A percentile compares a stretch with the other conserved stretches of the same genome.
phyloP scores from a whole-genome alignment of 2,113 vertebrate species.

The Jaculus jaculus region DNA sequence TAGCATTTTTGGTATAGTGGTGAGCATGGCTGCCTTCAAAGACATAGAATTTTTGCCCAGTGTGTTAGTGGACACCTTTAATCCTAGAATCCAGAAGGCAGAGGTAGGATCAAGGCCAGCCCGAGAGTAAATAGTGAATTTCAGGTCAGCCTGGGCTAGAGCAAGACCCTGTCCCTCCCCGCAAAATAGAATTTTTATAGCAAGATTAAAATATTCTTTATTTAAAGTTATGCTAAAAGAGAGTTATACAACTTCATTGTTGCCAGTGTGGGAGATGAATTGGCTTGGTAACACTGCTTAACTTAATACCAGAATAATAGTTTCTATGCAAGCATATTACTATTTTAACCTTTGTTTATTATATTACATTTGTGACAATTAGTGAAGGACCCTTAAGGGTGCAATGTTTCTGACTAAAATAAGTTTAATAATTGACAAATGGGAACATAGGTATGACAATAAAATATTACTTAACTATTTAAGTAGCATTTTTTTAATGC shows the following conservation, averaged over 20 bases:
- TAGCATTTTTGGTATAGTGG: too few relatives aligned
- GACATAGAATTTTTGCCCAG: too few relatives aligned
- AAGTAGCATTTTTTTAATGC: neutral
- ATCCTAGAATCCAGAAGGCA: too few relatives aligned
- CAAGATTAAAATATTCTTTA: neutral
- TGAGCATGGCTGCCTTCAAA: too few relatives aligned
- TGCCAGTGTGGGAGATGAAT: constrained; percentile 3
- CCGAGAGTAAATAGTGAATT: too few relatives aligned
- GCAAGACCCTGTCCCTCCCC: too few relatives aligned
- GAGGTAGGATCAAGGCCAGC: too few relatives aligned
- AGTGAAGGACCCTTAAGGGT: neutral
- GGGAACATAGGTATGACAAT: neutral
- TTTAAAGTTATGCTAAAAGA: neutral
- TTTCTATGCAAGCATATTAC: too few relatives aligned
- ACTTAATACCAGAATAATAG: neutral
- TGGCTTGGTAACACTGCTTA: constrained; percentile 66
- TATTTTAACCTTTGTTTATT: too few relatives aligned
- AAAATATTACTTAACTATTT: constrained; percentile 29
- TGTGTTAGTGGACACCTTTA: too few relatives aligned
- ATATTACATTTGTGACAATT: too few relatives aligned
- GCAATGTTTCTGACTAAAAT: neutral
- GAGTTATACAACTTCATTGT: neutral
- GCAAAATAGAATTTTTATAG: neutral
- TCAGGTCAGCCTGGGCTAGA: too few relatives aligned
- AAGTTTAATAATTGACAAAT: neutral